Percentiles rank a stretch among this genome's conserved stretches.
These are phyloP conservation scores for Prosopocoilus inquinatus DNA, from an alignment of 2,888 invertebrate species.

Conservation along the genomic window DNA sequence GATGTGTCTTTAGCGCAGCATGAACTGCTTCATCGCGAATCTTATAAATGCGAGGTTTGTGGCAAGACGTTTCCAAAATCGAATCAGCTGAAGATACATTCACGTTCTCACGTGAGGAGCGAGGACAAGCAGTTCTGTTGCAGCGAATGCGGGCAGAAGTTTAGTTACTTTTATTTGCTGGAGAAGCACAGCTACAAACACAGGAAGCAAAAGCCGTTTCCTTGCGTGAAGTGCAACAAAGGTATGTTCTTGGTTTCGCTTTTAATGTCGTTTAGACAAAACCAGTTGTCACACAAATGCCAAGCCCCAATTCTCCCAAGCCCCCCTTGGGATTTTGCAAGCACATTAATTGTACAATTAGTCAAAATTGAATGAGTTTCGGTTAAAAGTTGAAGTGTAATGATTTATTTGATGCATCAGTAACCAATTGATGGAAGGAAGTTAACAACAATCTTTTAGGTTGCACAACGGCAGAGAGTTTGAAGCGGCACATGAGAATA, in stretches of 20 bases:
- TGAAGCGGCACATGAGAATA: conserved; percentile 42
- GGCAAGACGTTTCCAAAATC: conserved; percentile 24
- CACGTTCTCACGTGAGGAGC: conserved; percentile 22
- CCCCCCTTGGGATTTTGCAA: no score
- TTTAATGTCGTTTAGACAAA: no score
- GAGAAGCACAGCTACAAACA: conserved; percentile 44
- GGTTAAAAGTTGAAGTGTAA: no score
- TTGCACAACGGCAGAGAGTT: conserved; percentile 45
- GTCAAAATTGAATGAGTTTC: not conserved
- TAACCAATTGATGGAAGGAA: not conserved
- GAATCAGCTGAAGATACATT: conserved; percentile 25
- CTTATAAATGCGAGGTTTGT: conserved; percentile 29
- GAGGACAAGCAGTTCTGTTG: conserved; percentile 28
- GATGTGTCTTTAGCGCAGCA: conserved; percentile 18
- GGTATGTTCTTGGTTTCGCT: conserved; percentile 39
- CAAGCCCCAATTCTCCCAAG: no score
- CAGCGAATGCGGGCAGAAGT: conserved; percentile 36
- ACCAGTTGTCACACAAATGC: no score
- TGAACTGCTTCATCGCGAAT: conserved; percentile 13
- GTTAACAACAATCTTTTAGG: conserved; percentile 29
- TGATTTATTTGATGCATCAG: not conserved
- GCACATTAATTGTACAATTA: not conserved
- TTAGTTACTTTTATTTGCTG: conserved; percentile 38
- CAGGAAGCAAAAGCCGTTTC: conserved; percentile 40
- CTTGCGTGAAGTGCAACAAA: conserved; percentile 41